These are phyloP conservation scores for Clarias platycephalus DNA, from an alignment of 2,797 vertebrate genomes.

Conservation along the genomic window DNA sequence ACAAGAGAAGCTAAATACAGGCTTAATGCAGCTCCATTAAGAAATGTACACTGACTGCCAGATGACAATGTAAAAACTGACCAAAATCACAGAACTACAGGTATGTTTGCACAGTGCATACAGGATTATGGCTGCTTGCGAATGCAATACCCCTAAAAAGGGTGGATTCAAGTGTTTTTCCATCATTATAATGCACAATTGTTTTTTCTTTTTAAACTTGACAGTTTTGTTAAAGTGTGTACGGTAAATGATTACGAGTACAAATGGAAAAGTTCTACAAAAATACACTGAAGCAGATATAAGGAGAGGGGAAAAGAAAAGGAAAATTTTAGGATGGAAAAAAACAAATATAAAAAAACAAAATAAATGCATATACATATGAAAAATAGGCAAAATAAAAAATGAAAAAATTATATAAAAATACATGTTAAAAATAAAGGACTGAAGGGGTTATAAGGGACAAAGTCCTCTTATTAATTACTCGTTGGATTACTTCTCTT, in stretches of 20 bases:
- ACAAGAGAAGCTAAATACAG: too few relatives aligned
- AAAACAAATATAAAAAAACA: not conserved
- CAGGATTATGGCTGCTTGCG: too few relatives aligned
- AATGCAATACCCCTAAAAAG: not conserved
- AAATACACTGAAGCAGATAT: not conserved
- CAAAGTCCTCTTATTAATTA: not conserved
- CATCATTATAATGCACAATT: not conserved
- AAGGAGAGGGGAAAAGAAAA: not conserved
- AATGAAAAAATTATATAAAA: conserved; percentile 11
- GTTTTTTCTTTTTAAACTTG: not conserved
- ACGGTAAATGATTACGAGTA: too few relatives aligned
- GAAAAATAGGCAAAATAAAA: not conserved
- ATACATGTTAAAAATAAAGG: not conserved
- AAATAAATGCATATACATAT: too few relatives aligned
- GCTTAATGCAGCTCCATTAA: too few relatives aligned
- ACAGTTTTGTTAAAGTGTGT: not conserved
- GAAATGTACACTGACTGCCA: too few relatives aligned
- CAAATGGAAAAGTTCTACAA: not conserved
- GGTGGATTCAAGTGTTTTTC: conserved; percentile 43
- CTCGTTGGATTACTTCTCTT: not conserved
- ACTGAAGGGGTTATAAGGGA: not conserved
- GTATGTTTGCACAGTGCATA: too few relatives aligned
- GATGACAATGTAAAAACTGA: too few relatives aligned
- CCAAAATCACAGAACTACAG: too few relatives aligned
- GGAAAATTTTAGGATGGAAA: too few relatives aligned